These are phyloP conservation scores for Petromus typicus DNA, from an alignment of 2,113 vertebrate species.

Conservation along the genomic window DNA sequence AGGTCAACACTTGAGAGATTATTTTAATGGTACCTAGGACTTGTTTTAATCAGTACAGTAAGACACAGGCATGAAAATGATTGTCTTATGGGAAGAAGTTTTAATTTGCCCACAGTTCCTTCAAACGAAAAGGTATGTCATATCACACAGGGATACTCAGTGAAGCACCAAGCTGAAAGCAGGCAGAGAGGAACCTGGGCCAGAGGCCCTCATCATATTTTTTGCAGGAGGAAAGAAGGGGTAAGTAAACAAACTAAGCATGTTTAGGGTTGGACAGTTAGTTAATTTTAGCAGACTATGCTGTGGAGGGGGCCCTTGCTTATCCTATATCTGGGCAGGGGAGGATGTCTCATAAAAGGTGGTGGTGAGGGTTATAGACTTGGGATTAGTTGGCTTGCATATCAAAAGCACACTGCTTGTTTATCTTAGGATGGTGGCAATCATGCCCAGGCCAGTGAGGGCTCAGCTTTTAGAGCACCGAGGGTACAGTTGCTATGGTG, in stretches of 20 bases:
- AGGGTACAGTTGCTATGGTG: neutral
- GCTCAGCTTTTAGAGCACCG: neutral
- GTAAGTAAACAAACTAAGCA: neutral
- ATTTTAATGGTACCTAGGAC: neutral
- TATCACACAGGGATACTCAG: neutral
- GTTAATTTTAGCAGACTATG: neutral
- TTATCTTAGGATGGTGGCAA: neutral
- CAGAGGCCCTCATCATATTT: neutral
- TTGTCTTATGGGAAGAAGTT: neutral
- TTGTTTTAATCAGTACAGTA: slow-evolving; percentile 4
- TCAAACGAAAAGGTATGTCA: neutral
- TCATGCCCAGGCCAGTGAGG: neutral
- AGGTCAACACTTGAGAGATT: neutral
- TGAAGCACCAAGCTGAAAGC: neutral
- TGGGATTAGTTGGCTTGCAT: neutral
- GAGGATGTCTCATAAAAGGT: neutral
- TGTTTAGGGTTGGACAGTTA: neutral
- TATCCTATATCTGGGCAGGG: neutral
- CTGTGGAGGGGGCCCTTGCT: neutral
- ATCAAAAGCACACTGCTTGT: neutral
- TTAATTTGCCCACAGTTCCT: neutral
- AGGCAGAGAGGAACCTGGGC: neutral
- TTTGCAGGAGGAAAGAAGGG: neutral
- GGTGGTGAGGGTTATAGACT: neutral
- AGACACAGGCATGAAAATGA: neutral